These are phyloP conservation scores for Drosophila prosaltans DNA, from an alignment of 1,140 invertebrate species.

Conservation along the genomic window DNA sequence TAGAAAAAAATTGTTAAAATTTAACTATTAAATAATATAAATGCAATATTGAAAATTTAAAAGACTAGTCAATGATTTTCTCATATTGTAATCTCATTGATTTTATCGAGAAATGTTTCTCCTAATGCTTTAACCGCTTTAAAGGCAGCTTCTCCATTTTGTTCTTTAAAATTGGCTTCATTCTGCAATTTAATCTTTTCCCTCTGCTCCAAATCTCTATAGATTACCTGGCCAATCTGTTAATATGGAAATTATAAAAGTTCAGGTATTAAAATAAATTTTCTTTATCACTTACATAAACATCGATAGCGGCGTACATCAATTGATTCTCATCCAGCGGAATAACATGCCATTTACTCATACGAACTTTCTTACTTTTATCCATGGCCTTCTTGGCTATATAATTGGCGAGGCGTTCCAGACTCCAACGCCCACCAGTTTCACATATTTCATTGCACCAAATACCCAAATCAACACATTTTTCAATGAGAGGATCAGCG, in stretches of 20 bases:
- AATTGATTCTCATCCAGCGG: slow-evolving; percentile 85
- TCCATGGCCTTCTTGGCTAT: slow-evolving; percentile 84
- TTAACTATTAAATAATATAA: slow-evolving; percentile 4
- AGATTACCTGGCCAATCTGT: slow-evolving; percentile 81
- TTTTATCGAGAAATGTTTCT: slow-evolving; percentile 57
- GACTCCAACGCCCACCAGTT: slow-evolving; percentile 85
- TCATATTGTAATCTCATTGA: slow-evolving; percentile 57
- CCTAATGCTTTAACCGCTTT: slow-evolving; percentile 73
- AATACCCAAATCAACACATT: slow-evolving; percentile 86
- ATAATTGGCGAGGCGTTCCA: slow-evolving; percentile 85
- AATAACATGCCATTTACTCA: slow-evolving; percentile 86
- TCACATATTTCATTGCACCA: slow-evolving; percentile 85
- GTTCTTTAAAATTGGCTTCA: slow-evolving; percentile 68
- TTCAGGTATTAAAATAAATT: neutral
- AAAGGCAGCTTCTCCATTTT: slow-evolving; percentile 74
- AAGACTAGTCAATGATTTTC: neutral
- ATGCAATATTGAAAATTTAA: neutral
- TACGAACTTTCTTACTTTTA: slow-evolving; percentile 85
- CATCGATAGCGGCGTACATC: slow-evolving; percentile 87
- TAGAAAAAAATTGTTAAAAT: neutral
- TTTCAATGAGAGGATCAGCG: slow-evolving; percentile 84
- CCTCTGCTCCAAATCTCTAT: slow-evolving; percentile 63
- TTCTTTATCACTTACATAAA: slow-evolving; percentile 85
- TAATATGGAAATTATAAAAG: neutral
- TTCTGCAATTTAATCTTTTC: slow-evolving; percentile 63